Percentiles rank a stretch among this genome's conserved stretches.
Evolutionary conservation across 1,140 invertebrate genomes (phyloP).

Genomic region (Apolygus lucorum): DNA sequence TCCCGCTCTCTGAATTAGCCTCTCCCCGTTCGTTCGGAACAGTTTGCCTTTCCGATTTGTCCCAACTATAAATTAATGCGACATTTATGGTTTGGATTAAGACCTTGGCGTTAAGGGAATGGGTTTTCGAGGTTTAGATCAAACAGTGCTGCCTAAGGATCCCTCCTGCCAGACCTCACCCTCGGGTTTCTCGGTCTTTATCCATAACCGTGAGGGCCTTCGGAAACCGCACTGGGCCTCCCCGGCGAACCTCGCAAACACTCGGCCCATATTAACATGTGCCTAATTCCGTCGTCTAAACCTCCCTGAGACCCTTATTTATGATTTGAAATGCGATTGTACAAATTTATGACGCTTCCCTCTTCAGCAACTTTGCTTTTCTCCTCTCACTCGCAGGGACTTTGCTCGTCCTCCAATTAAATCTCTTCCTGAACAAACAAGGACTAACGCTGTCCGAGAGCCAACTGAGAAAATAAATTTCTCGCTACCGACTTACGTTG

Average conservation of each 20-base stretch:
- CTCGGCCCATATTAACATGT: conserved; percentile 26
- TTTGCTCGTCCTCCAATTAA: conserved; percentile 5
- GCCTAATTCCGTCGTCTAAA: conserved; percentile 25
- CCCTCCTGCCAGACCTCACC: neutral
- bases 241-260: conserved; percentile 17
- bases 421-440: conserved; percentile 11
- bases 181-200: neutral
- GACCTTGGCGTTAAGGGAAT: neutral
- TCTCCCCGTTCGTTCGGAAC: too few relatives aligned
- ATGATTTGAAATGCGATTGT: conserved; percentile 25
- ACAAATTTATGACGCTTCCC: conserved; percentile 18
- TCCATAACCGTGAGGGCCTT: neutral
- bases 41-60: conserved; percentile 26
- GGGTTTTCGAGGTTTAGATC: conserved; percentile 15
- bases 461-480: too few relatives aligned
- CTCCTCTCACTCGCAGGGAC: neutral
- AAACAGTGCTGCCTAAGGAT: conserved; percentile 3
- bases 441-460: conserved; percentile 1
- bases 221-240: conserved; percentile 14
- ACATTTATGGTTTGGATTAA: conserved; percentile 21
- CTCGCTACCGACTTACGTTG: too few relatives aligned
- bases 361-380: conserved; percentile 6
- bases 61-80: conserved; percentile 28
- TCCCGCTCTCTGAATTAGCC: too few relatives aligned
- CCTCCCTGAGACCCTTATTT: conserved; percentile 25